Conservation (phyloP, 2,888 invertebrate genomes). For the Cylloceria caligata region DNA sequence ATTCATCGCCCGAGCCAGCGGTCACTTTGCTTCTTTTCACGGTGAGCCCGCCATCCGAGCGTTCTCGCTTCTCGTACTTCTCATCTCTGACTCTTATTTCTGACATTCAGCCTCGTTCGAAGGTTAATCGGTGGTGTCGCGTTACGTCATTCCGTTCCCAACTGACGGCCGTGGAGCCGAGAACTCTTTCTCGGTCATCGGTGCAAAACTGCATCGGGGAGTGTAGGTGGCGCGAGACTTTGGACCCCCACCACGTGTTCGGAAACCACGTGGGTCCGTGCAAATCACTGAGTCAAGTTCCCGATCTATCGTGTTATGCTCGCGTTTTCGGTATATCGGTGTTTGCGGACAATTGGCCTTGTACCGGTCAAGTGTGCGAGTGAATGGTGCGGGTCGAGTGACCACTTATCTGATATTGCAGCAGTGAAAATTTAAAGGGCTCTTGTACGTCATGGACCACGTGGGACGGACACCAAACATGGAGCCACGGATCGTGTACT, state of each 20-base stretch:
- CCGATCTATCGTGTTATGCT: not conserved
- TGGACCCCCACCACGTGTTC: constrained; percentile 66
- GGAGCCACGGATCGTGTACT: constrained; percentile 19
- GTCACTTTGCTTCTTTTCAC: constrained; percentile 20
- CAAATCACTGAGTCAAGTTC: not conserved
- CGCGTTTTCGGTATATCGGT: not conserved
- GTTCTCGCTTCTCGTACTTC: not conserved
- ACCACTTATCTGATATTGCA: not conserved
- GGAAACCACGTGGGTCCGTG: constrained; percentile 56
- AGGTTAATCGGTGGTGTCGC: constrained; percentile 27
- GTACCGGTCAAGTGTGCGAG: constrained; percentile 27
- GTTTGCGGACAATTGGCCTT: not conserved
- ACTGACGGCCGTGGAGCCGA: not conserved
- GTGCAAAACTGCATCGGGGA: constrained; percentile 37
- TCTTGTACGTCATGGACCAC: constrained; percentile 58
- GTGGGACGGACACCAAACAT: constrained; percentile 61
- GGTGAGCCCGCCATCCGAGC: not conserved
- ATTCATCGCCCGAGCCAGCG: constrained; percentile 30
- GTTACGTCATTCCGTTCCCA: not conserved
- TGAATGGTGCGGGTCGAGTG: not conserved
- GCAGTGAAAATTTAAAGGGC: not conserved
- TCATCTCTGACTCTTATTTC: not conserved
- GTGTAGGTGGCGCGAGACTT: constrained; percentile 62
- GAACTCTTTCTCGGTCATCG: constrained; percentile 9
- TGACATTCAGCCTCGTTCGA: not conserved